phyloP scores from a whole-genome alignment of 2,888 invertebrate genomes.

The Ormyrus nitidulus region DNA sequence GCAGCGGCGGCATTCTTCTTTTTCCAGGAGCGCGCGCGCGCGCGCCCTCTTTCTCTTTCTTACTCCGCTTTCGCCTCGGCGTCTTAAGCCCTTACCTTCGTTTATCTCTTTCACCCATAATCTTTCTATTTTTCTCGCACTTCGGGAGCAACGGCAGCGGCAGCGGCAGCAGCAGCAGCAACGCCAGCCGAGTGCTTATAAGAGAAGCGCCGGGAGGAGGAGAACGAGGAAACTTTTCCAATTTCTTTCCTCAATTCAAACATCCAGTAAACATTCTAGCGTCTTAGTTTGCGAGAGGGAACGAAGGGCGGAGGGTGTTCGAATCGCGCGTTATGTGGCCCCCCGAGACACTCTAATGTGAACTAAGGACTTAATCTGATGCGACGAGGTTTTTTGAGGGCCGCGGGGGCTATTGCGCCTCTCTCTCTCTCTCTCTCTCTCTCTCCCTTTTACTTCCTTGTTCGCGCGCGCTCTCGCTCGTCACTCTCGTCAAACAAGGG shows the following conservation, averaged over 20 bases:
- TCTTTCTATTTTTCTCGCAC: conserved; percentile 56
- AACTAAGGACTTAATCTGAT: conserved; percentile 38
- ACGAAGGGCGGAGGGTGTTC: neutral
- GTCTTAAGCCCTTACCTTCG: conserved; percentile 54
- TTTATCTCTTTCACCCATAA: conserved; percentile 56
- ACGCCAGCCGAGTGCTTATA: neutral
- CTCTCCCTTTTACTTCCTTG: no score
- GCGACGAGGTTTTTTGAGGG: neutral
- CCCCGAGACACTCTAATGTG: neutral
- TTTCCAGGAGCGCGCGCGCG: neutral
- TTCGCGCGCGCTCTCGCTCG: no score
- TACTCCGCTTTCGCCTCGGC: conserved; percentile 34
- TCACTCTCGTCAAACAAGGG: no score
- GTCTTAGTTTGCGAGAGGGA: neutral
- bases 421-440: no score
- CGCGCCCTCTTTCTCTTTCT: conserved; percentile 8
- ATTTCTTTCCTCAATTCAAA: conserved; percentile 64
- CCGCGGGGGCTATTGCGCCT: no score
- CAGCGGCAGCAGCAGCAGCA: neutral
- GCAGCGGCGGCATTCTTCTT: neutral
- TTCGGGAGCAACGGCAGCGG: conserved; percentile 3
- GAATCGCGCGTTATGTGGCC: neutral
- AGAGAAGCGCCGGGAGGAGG: conserved; percentile 6
- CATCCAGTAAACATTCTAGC: conserved; percentile 60
- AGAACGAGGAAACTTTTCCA: conserved; percentile 65